Evolutionary conservation across 2,113 vertebrate genomes (phyloP).

Genomic region (Grantiella picta): DNA sequence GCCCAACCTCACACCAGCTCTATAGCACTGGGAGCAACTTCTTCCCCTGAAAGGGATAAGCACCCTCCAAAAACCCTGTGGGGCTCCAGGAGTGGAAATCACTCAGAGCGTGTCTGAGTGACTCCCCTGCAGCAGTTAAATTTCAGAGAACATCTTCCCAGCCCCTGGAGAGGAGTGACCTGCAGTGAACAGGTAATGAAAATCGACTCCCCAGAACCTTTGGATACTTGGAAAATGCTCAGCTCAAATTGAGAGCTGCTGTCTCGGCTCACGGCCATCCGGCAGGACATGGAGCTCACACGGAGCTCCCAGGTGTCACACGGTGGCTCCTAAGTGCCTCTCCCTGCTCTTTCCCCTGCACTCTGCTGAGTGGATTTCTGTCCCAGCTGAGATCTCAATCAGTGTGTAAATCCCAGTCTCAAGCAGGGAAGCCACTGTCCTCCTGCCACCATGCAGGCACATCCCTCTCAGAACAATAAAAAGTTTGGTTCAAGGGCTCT

Average conservation of each 20-base stretch:
- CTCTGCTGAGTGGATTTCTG: background rate
- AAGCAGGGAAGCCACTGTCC: background rate
- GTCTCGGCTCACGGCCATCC: accelerated
- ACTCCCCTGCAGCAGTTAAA: background rate
- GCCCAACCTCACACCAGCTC: background rate
- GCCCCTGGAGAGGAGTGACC: background rate
- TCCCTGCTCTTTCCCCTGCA: background rate
- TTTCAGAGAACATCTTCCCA: background rate
- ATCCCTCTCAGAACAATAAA: background rate
- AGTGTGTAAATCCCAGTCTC: accelerated
- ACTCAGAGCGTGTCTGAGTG: background rate
- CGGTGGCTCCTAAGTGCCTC: background rate
- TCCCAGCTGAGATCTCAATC: background rate
- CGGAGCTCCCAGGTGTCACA: background rate
- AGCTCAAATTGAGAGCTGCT: background rate
- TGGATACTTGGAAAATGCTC: background rate
- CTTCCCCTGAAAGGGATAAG: background rate
- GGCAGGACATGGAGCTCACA: background rate
- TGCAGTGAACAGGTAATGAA: background rate
- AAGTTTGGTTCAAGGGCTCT: background rate
- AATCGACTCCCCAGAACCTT: background rate
- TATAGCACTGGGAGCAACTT: background rate
- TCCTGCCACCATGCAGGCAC: accelerated
- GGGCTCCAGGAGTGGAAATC: background rate
- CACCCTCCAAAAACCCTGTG: background rate